A percentile compares a stretch with the other conserved stretches of the same genome.
These are phyloP conservation scores for Chromobotia macracanthus DNA, from an alignment of 2,797 vertebrate genomes.

Conservation along the genomic window DNA sequence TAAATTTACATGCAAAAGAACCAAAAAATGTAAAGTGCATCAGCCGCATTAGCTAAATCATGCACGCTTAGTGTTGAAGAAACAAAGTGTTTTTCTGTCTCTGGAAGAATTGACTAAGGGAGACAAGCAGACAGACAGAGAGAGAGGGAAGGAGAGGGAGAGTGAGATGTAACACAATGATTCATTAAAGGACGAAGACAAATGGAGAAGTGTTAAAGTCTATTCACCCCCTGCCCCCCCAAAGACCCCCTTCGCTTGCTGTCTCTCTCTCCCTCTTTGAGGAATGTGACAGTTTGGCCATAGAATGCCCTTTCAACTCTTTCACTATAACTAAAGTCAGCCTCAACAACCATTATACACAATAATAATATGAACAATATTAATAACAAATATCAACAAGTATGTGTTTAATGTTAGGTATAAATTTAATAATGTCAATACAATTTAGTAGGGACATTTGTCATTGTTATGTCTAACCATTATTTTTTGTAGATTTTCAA, in stretches of 20 bases:
- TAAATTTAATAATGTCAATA: background rate
- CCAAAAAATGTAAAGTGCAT: conserved; percentile 6
- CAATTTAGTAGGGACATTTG: background rate
- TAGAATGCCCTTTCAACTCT: conserved; percentile 59
- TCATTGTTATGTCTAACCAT: too few species aligned
- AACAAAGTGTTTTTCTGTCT: conserved; percentile 41
- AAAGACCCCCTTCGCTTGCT: conserved; percentile 63
- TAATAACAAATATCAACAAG: background rate
- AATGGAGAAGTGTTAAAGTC: conserved; percentile 65
- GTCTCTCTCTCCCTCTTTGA: conserved; percentile 62
- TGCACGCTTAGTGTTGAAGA: conserved; percentile 37
- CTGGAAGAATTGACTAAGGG: conserved; percentile 68
- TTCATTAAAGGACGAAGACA: conserved; percentile 63
- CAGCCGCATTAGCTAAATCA: conserved; percentile 17
- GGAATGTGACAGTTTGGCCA: conserved; percentile 73
- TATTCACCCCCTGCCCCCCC: conserved; percentile 30
- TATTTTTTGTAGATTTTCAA: too few species aligned
- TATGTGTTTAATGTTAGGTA: background rate
- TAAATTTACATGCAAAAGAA: background rate
- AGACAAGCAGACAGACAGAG: conserved; percentile 35
- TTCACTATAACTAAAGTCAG: conserved; percentile 7
- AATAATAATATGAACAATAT: conserved; percentile 1
- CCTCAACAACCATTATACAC: background rate
- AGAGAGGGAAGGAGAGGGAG: conserved; percentile 42
- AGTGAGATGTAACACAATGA: conserved; percentile 45